Evolutionary conservation across 2,888 invertebrate genomes (phyloP), one percentile per base, ranked within the genome.

Genomic region (Meta bourneti): DNA sequence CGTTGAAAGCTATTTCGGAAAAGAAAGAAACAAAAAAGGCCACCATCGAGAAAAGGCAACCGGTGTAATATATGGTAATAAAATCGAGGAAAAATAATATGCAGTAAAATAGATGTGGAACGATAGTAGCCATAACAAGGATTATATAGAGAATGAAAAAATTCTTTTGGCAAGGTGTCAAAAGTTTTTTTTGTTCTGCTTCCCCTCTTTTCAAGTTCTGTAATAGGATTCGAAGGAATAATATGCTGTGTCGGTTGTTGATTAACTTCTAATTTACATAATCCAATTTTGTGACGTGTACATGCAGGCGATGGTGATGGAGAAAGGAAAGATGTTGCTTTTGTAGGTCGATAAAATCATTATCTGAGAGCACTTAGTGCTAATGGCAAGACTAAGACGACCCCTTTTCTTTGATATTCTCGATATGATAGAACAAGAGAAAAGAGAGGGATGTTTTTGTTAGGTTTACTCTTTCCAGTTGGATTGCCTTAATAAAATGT

Each of bases 211-310:
- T 82, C 20, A 70, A 89, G 81, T 81, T 70, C 70, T 77, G 74
- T 74, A 88, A 90, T 84, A 48, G 71, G 52, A 70, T 79, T 79
- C 49, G 78, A 84, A 81, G 9, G 84, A 81, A 89, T 84, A 89
- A 84, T 81, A 90, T 90, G 78, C 86, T 79, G 83, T 84, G 89
- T 84, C 82, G 72, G 89, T 79, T 79, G 89, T 90, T 90, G 89
- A 90, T 90, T 90, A 90, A 90, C 89, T 90, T 72, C 89, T 84
- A 84, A 90, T 90, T 90, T 90, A 78, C 89, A 90, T 90, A 90
- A 90, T 90, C 89, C 79, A 90, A 90, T 90, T 90, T 90, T 11
- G 84, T 16, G 74, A 75, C 81, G 54, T 70, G 20, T 81, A 20
- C 79, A 77, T 48, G 20, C 83, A 88, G 49, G 81, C 75, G 54